Evolutionary conservation across 64 coral and sea anemone species (phyloP), one percentile per base, ranked within the genome.

Genomic region (Montipora capricornis): DNA sequence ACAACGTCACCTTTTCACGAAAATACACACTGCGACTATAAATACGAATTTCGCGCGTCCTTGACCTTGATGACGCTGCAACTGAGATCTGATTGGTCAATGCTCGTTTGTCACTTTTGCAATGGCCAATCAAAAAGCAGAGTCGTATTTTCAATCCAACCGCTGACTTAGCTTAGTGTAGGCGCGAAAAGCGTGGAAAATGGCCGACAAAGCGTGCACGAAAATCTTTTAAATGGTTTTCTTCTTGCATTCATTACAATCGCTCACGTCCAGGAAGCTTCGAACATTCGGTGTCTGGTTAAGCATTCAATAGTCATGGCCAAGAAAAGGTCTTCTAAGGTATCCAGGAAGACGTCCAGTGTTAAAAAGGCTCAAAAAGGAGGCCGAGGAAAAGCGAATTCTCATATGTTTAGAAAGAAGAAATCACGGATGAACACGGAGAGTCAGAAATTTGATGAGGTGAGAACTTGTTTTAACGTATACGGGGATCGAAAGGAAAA

Each of bases 21-120:
- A 58, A 46, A 19, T 59, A 37, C 12, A 11, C 53, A 14, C 10
- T 4, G 19, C 53, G 16, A 44, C 19, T 13, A 19, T 6, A 47
- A 77, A 78, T 59, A 66, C 11, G 44, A 89, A 78, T 60, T 89
- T 60, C 12, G 4, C 87, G 87, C 71, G 57, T 60, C 49, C 20
- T 89, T 76, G 49, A 73, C 24, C 87, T 76, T 78, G 87, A 68
- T 49, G 75, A 22, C 24, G 17, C 20, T 5, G 8, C 0, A 2
- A 8, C 4, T 7, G 4, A 77, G 71, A 24, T 62, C 22, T 76
- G 24, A 89, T 89, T 78, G 73, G 73, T 89, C 15, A 20, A 61
- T 24, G 59, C 12, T 19, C 61, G 29, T 77, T 26, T 71, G 82
- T 20, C 66, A 57, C 53, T 8, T 57, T 57, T 57, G 14, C 17